These are phyloP conservation scores for Hypocryptadius cinnamomeus DNA, from an alignment of 2,113 vertebrate species.

Conservation along the genomic window DNA sequence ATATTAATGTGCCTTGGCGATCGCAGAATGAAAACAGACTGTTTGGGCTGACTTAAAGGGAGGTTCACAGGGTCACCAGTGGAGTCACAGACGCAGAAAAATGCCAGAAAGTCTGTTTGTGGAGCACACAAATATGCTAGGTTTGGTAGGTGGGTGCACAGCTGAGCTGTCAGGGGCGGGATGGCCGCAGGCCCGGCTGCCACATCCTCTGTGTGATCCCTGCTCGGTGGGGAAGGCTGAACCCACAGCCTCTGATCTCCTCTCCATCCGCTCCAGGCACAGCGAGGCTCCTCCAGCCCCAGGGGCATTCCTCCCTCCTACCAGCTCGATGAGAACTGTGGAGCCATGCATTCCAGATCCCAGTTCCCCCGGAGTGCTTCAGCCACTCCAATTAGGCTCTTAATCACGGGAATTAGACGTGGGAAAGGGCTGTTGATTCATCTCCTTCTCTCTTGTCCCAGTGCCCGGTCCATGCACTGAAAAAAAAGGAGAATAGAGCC, in stretches of 20 bases:
- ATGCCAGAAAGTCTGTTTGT: constrained; percentile 49
- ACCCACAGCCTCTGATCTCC: neutral
- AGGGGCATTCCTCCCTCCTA: neutral
- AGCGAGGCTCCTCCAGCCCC: neutral
- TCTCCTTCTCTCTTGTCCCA: neutral
- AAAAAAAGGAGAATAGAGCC: neutral
- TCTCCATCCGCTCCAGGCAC: neutral
- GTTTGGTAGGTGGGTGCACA: constrained; percentile 1
- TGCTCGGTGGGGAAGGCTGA: neutral
- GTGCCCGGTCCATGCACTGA: neutral
- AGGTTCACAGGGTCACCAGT: constrained; percentile 38
- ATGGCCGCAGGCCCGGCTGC: neutral
- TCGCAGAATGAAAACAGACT: constrained; percentile 16
- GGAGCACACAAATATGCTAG: neutral
- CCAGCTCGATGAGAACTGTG: constrained; percentile 1
- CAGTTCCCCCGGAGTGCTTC: neutral
- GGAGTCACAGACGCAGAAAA: constrained; percentile 45
- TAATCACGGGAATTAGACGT: constrained; percentile 17
- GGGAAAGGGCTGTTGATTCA: constrained; percentile 24
- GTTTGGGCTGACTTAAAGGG: constrained; percentile 24
- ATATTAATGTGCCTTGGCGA: constrained; percentile 25
- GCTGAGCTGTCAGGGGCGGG: neutral
- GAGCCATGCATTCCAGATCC: constrained; percentile 28
- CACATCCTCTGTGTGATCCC: neutral
- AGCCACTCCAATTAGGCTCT: constrained; percentile 15